Evolutionary conservation across 2,113 vertebrate species (phyloP).

Genomic region (Dissostichus mawsoni): DNA sequence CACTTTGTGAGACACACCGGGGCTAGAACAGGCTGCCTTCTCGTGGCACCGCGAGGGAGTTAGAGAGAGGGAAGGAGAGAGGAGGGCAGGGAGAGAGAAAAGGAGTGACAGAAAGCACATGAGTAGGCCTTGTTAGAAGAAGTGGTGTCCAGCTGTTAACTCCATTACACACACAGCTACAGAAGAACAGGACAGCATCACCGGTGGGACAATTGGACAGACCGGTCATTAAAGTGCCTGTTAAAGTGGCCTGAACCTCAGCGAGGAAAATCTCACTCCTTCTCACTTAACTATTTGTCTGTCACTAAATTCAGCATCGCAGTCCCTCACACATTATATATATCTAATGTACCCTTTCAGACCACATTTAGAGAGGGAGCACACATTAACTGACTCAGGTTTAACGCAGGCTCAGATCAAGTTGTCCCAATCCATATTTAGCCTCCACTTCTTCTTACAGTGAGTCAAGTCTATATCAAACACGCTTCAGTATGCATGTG

Average conservation of each 20-base stretch:
- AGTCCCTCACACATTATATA: background rate
- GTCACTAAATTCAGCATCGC: constrained; percentile 16
- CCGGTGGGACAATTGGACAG: constrained; percentile 67
- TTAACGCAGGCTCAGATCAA: background rate
- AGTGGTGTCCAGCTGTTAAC: constrained; percentile 79
- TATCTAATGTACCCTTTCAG: constrained; percentile 4
- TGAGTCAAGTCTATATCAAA: background rate
- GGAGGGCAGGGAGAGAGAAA: constrained; percentile 33
- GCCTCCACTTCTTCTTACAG: background rate
- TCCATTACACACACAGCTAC: constrained; percentile 71
- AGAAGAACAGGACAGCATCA: constrained; percentile 66
- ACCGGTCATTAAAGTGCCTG: constrained; percentile 65
- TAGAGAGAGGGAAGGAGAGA: constrained; percentile 30
- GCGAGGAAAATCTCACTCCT: constrained; percentile 31
- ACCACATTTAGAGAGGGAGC: background rate
- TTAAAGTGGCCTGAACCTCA: constrained; percentile 64
- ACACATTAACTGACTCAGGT: background rate
- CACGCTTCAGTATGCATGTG: background rate
- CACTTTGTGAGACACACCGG: constrained; percentile 23
- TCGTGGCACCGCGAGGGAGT: constrained; percentile 18
- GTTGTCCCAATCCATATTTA: constrained; percentile 7
- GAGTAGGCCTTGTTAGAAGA: constrained; percentile 66
- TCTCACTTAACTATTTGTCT: constrained; percentile 13
- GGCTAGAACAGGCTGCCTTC: constrained; percentile 51
- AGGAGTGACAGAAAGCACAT: constrained; percentile 49